These are phyloP conservation scores for Platypus cylindrus DNA, from an alignment of 2,888 invertebrate species.

Conservation along the genomic window DNA sequence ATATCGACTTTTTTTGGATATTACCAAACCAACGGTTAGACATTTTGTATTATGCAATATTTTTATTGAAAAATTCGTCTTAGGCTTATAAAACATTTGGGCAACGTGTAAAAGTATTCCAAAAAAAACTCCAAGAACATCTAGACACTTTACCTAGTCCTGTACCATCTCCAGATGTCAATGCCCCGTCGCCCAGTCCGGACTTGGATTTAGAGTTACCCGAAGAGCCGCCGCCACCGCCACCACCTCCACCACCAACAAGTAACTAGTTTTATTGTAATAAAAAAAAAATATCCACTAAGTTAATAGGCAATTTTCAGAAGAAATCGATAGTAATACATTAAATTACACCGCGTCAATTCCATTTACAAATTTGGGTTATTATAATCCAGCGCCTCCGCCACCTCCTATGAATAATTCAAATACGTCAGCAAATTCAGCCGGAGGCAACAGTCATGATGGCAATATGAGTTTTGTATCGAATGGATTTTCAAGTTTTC, in stretches of 20 bases:
- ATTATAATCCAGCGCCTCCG: slow-evolving; percentile 37
- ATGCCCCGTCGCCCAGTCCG: slow-evolving; percentile 65
- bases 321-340: no score
- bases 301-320: no score
- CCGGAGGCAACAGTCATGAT: slow-evolving; percentile 13
- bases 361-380: slow-evolving; percentile 32
- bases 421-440: slow-evolving; percentile 5
- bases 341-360: slow-evolving; percentile 15
- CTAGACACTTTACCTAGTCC: slow-evolving; percentile 58
- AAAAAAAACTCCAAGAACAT: slow-evolving; percentile 75
- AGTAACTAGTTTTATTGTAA: background rate
- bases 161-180: slow-evolving; percentile 54
- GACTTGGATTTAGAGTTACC: slow-evolving; percentile 72
- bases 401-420: slow-evolving; percentile 5
- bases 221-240: slow-evolving; percentile 20
- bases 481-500: slow-evolving; percentile 51
- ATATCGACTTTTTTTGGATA: no score
- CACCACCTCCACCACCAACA: no score
- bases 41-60: no score
- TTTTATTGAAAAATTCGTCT: background rate
- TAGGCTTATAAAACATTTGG: slow-evolving; percentile 94
- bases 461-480: slow-evolving; percentile 21
- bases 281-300: background rate
- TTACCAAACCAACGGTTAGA: no score
- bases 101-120: slow-evolving; percentile 69